phyloP scores from a whole-genome alignment of 1,140 invertebrate genomes.

The Rhyzopertha dominica region DNA sequence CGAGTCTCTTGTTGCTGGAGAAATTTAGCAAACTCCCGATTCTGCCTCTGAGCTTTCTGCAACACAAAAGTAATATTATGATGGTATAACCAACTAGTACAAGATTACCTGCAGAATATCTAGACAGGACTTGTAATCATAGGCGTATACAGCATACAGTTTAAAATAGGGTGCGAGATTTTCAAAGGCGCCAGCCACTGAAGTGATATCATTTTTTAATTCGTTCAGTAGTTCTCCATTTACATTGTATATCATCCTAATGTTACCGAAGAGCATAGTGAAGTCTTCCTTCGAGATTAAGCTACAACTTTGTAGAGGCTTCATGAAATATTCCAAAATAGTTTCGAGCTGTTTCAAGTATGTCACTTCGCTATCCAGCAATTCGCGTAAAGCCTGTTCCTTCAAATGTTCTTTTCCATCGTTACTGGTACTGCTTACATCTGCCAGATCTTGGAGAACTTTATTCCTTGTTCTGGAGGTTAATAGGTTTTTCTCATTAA shows the following conservation, averaged over 20 bases:
- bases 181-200: constrained; percentile 62
- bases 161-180: constrained; percentile 73
- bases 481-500: constrained; percentile 58
- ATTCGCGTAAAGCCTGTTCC: constrained; percentile 58
- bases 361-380: constrained; percentile 65
- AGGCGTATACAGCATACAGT: constrained; percentile 72
- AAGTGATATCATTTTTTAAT: constrained; percentile 54
- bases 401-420: constrained; percentile 49
- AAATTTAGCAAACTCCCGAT: constrained; percentile 56
- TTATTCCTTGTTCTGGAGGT: constrained; percentile 56
- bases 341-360: constrained; percentile 65
- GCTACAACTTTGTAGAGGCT: constrained; percentile 56
- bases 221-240: constrained; percentile 63
- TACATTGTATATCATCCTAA: constrained; percentile 66
- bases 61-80: constrained; percentile 15
- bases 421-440: constrained; percentile 46
- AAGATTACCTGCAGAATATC: constrained; percentile 50
- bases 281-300: constrained; percentile 50
- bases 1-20: constrained; percentile 60
- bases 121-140: constrained; percentile 62
- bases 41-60: constrained; percentile 34
- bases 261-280: constrained; percentile 62
- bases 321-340: constrained; percentile 65
- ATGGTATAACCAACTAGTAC: neutral
- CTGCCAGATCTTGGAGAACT: constrained; percentile 50